phyloP scores from a whole-genome alignment of 23 tunicate species.

The Clavelina lepadiformis region DNA sequence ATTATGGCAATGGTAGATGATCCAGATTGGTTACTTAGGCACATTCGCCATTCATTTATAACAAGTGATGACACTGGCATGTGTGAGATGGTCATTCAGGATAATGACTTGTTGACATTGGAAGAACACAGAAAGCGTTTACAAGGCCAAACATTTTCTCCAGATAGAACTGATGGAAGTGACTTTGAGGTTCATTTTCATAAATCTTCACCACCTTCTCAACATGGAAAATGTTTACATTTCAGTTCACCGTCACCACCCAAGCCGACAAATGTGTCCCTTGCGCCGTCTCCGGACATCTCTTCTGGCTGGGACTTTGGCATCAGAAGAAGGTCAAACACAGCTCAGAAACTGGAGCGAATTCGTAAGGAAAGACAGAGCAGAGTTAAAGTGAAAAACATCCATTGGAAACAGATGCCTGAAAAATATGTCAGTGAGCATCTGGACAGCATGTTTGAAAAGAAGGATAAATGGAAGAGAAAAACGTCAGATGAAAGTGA shows the following conservation, averaged over 20 bases:
- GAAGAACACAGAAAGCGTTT: conserved; percentile 50
- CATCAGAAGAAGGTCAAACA: conserved; percentile 72
- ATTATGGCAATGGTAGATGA: conserved; percentile 82
- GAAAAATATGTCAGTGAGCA: conserved; percentile 34
- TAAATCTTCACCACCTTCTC: no score
- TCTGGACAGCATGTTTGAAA: conserved; percentile 32
- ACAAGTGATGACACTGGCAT: conserved; percentile 95
- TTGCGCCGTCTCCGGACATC: conserved; percentile 90
- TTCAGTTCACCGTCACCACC: no score
- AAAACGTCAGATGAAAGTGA: no score
- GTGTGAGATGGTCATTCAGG: conserved; percentile 91
- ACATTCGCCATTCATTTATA: conserved; percentile 83
- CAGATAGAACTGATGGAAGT: no score
- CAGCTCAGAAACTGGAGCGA: conserved; percentile 90
- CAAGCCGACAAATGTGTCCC: no score
- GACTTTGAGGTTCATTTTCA: no score
- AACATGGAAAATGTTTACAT: no score
- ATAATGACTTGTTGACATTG: conserved; percentile 53
- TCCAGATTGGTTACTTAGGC: conserved; percentile 75
- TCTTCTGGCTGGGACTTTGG: conserved; percentile 86
- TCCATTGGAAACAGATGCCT: conserved; percentile 65
- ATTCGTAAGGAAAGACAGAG: conserved; percentile 75
- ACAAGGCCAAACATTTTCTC: conserved; percentile 18
- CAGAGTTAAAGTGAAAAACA: conserved; percentile 63
- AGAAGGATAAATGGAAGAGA: no score